Percentiles rank a stretch among this genome's conserved stretches.
Conservation (phyloP, 2,113 vertebrate genomes). For the Campylomormyrus tamandua region DNA sequence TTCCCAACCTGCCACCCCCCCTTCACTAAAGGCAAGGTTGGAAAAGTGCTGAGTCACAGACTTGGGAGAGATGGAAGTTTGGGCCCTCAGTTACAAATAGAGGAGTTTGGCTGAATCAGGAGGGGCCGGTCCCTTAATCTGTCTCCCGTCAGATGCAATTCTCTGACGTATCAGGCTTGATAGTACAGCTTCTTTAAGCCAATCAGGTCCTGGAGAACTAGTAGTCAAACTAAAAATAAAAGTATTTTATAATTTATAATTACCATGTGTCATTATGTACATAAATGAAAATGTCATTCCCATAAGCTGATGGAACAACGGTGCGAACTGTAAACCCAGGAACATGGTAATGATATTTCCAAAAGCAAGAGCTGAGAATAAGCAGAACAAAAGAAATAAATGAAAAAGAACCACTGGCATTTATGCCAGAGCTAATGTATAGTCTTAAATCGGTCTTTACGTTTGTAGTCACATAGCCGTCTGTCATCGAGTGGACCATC, state of each 20-base stretch:
- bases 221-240: not conserved
- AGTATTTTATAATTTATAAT: not conserved
- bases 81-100: not conserved
- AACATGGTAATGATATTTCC: not conserved
- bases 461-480: not conserved
- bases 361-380: not conserved
- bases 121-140: not conserved
- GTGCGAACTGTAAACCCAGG: not conserved
- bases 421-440: not conserved
- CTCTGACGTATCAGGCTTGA: not conserved
- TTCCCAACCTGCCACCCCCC: not conserved
- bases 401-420: not conserved
- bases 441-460: not conserved
- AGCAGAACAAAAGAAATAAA: not conserved
- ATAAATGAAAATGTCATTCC: not conserved
- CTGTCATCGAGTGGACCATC: not conserved
- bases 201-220: not conserved
- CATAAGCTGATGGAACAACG: not conserved
- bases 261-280: not conserved
- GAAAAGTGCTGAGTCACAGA: conserved; percentile 39
- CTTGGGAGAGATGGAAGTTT: conserved; percentile 26
- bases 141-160: not conserved
- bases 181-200: not conserved
- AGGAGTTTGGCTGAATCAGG: not conserved
- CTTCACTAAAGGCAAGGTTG: not conserved